Base-by-base conservation (phyloP, 2,113 vertebrate genomes). In the Heptranchias perlo region DNA sequence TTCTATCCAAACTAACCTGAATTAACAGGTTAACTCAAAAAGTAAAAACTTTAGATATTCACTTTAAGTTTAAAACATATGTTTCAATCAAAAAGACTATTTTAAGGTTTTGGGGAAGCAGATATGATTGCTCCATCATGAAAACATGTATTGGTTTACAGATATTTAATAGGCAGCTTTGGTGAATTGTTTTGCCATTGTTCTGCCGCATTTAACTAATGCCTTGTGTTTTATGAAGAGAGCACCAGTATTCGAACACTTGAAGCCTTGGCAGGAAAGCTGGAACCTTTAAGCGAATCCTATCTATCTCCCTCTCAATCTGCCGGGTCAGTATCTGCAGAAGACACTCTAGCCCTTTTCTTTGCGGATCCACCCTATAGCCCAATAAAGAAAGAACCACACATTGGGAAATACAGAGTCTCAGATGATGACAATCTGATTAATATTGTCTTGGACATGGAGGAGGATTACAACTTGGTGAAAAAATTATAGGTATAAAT, bases 361-460 rank as follows among this genome's bases (percentile, higher is more conserved):
- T 47, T 96, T 96, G 97, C 96, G 0, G 96, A 96, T 96, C 97
- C 97, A 67, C 97, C 96, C 0, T 96, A 49, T 65, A 96, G 96
- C 89, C 92, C 93, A 67, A 67, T 23, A 0, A 96, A 96, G 0
- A 1, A 84, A 0, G 96, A 96, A 49, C 64, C 96, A 0, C 35
- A 96, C 0, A 8, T 96, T 95, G 96, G 96, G 47, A 96, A 96
- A 96, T 97, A 96, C 96, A 96, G 96, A 95, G 23, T 73, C 62
- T 96, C 97, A 0, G 96, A 97, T 54, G 97, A 97, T 47, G 96
- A 97, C 84, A 97, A 47, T 25, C 96, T 97, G 1, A 96, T 97
- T 0, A 97, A 97, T 96, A 97, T 97, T 0, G 96, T 97, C 52
- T 96, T 97, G 96, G 97, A 97, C 87, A 84, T 97, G 96, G 97